phyloP scores from a whole-genome alignment of 1,140 invertebrate genomes.

The Scaptomyza graminum region DNA sequence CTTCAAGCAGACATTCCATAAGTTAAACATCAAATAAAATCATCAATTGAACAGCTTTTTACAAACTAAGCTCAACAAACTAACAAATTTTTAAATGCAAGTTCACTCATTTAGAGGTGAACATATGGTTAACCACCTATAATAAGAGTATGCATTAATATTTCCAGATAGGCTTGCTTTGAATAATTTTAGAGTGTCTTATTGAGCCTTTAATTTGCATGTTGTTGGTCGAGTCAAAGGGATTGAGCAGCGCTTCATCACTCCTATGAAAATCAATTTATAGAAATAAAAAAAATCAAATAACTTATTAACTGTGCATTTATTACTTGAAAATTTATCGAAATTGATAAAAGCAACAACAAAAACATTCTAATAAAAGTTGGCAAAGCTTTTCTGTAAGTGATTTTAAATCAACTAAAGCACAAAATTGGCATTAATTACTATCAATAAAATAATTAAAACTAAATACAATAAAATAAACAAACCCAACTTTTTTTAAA shows the following conservation, averaged over 20 bases:
- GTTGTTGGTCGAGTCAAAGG: slow-evolving; percentile 16
- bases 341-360: not conserved
- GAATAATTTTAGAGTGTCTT: slow-evolving; percentile 1
- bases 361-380: slow-evolving; percentile 33
- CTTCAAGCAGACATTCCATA: slow-evolving; percentile 7
- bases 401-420: slow-evolving; percentile 47
- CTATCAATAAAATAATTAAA: slow-evolving; percentile 21
- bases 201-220: slow-evolving; percentile 29
- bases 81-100: slow-evolving; percentile 20
- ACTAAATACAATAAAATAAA: slow-evolving; percentile 8
- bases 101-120: no score
- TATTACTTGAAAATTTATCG: slow-evolving; percentile 37
- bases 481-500: slow-evolving; percentile 9
- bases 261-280: slow-evolving; percentile 9
- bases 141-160: no score
- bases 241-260: slow-evolving; percentile 15
- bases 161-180: not conserved
- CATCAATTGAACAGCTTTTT: slow-evolving; percentile 16
- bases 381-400: slow-evolving; percentile 45
- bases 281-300: slow-evolving; percentile 17
- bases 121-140: no score
- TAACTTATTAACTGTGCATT: slow-evolving; percentile 42
- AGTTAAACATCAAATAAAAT: not conserved
- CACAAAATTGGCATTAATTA: slow-evolving; percentile 26
- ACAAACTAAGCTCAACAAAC: slow-evolving; percentile 11